Base-by-base conservation (phyloP, 2,113 vertebrate genomes). In the Redunca redunca region DNA sequence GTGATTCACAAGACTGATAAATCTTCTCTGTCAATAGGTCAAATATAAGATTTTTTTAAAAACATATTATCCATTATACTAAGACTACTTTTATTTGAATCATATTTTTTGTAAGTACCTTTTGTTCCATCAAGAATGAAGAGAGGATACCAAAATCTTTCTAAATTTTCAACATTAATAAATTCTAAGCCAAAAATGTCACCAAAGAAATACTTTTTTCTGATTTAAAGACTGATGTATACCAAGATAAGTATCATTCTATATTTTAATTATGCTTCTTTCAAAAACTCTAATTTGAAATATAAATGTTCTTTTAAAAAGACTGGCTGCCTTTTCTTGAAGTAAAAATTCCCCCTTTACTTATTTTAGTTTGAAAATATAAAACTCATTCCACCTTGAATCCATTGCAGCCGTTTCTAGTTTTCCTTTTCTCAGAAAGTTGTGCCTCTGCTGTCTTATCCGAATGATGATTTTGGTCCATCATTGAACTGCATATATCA, bases 321-420 rank as follows among this genome's bases (percentile, higher is more conserved):
- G 55, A 85, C 3, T 52, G 25, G 60, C 6, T 88, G 28, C n/a
- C 10, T 74, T 89, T 95, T 90, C 7, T 53, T 33, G 58, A 50
- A 71, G 26, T 36, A 26, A 86, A 57, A 82, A 5, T 53, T 46
- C 15, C 4, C 17, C 9, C 17, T 94, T 82, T 16, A 78, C 36
- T 91, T 50, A 88, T 90, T 46, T 57, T 87, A 87, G 23, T 77
- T 64, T 62, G 50, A 43, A 88, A 92, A 52, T 52, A 74, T 46
- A 21, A 88, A 62, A 81, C 2, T 43, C 14, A 52, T 89, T 88
- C 85, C 74, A 99, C 99, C 99, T 99, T 99, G 95, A 99, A 94
- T 91, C 98, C 97, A 88, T 64, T 60, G 55, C 87, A 96, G 78
- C 83, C 84, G 33, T n/a, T 30, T 25, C 95, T 93, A 6, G 52